Evolutionary conservation across 2,888 invertebrate genomes (phyloP).

Genomic region (Eupithecia dodoneata): DNA sequence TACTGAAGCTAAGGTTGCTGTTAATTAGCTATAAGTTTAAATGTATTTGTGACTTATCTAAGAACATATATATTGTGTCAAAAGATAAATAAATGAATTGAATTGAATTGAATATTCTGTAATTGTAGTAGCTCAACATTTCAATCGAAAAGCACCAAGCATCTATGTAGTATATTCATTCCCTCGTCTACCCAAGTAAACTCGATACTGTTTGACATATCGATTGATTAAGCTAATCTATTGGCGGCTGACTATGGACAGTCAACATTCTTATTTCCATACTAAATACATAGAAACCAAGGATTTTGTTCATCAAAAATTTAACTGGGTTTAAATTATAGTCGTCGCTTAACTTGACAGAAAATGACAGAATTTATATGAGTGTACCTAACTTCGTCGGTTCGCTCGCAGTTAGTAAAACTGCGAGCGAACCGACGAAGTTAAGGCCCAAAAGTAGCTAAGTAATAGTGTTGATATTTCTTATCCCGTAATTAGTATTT

Average conservation of each 20-base stretch:
- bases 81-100: no score
- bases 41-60: no score
- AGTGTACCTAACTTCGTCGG: background rate
- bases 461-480: no score
- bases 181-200: slow-evolving; percentile 12
- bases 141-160: slow-evolving; percentile 1
- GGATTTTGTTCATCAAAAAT: background rate
- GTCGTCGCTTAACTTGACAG: background rate
- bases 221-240: slow-evolving; percentile 33
- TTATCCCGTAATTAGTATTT: slow-evolving; percentile 27
- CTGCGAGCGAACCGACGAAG: no score
- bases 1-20: no score
- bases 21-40: no score
- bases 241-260: slow-evolving; percentile 22
- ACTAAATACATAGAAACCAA: background rate
- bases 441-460: background rate
- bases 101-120: no score
- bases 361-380: background rate
- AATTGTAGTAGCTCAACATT: background rate
- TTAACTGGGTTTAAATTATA: background rate
- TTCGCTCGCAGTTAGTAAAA: background rate
- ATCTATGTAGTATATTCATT: background rate
- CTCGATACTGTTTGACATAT: slow-evolving; percentile 29
- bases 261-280: slow-evolving; percentile 37
- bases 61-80: no score